A percentile compares a stretch with the other conserved stretches of the same genome.
phyloP scores from a whole-genome alignment of 2,113 vertebrate species.

The Platanista minor region DNA sequence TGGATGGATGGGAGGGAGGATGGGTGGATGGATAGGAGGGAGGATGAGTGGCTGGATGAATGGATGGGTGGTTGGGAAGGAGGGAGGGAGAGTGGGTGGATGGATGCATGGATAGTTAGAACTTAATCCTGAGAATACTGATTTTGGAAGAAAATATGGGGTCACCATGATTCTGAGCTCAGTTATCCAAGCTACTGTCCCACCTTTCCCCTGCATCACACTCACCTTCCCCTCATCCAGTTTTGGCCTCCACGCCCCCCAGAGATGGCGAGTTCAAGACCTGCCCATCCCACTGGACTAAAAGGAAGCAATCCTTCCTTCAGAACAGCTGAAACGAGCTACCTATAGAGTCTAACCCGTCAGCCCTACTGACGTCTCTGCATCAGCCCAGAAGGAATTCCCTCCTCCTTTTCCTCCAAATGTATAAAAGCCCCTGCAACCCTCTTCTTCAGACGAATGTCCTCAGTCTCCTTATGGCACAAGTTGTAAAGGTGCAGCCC shows the following conservation, averaged over 20 bases:
- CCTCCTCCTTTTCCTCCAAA: background rate
- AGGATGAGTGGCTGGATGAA: background rate
- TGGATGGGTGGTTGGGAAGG: background rate
- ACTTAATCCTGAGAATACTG: background rate
- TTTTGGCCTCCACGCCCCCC: background rate
- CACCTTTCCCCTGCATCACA: background rate
- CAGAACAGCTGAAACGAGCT: background rate
- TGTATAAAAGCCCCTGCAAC: background rate
- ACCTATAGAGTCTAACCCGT: background rate
- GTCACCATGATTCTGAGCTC: background rate
- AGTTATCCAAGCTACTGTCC: too few species aligned
- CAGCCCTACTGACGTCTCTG: fast-evolving
- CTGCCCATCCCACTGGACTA: background rate
- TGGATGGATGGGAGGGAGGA: fast-evolving
- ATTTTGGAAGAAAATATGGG: background rate
- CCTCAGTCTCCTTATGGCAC: background rate
- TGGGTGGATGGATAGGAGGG: background rate
- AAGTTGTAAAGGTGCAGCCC: background rate
- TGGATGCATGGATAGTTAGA: fast-evolving
- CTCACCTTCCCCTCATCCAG: background rate
- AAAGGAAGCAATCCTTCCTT: background rate
- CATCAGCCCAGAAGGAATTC: background rate
- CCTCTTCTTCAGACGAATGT: background rate
- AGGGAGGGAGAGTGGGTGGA: fast-evolving
- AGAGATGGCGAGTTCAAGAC: background rate